Conservation (phyloP, 2,888 invertebrate species). For the Opisthograptis luteolata region DNA sequence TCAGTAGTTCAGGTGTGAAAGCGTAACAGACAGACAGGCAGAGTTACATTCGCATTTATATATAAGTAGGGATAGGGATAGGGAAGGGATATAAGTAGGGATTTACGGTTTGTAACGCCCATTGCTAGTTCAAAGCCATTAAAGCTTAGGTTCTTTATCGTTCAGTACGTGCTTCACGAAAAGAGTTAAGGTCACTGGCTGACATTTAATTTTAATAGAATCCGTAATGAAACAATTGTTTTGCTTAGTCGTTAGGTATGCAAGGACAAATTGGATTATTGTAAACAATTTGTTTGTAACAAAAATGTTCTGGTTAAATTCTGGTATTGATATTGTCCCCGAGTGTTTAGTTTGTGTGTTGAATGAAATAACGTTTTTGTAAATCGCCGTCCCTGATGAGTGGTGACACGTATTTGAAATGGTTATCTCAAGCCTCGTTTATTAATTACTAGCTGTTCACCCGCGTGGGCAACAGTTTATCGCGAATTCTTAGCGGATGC, state of each 20-base stretch:
- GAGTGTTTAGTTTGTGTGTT: not conserved
- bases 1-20: no score
- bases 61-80: no score
- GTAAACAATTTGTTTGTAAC: conserved; percentile 12
- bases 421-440: not conserved
- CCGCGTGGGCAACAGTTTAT: no score
- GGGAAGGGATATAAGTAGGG: no score
- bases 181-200: conserved; percentile 44
- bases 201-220: conserved; percentile 50
- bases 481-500: no score
- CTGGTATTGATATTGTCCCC: conserved; percentile 6
- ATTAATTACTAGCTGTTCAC: no score
- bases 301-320: conserved; percentile 8
- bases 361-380: not conserved
- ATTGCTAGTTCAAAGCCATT: no score
- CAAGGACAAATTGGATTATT: conserved; percentile 27
- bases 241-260: conserved; percentile 34
- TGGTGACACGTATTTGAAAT: not conserved
- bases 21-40: no score
- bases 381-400: no score
- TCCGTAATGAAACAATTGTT: conserved; percentile 43
- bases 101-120: no score
- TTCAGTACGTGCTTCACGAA: conserved; percentile 27
- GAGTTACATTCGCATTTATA: no score
- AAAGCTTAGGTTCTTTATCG: conserved; percentile 11